phyloP scores from a whole-genome alignment of 1,140 invertebrate genomes.

The Drosophila nasuta region DNA sequence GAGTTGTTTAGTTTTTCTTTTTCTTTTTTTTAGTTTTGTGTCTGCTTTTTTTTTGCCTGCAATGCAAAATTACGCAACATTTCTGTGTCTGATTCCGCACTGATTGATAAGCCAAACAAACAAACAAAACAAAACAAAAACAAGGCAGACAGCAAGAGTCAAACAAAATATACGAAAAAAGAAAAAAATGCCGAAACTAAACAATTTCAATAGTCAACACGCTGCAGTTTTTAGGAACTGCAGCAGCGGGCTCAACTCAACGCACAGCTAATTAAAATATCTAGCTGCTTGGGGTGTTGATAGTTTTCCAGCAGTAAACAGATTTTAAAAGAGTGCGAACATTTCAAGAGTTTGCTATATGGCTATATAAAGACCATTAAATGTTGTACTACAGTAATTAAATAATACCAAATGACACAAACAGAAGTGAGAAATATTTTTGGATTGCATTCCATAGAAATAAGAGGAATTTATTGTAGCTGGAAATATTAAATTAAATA shows the following conservation, averaged over 20 bases:
- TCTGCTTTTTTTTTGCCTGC: constrained; percentile 27
- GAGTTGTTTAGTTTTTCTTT: constrained; percentile 12
- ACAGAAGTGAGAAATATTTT: background rate
- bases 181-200: constrained; percentile 7
- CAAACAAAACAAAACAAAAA: constrained; percentile 7
- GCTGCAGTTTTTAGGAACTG: constrained; percentile 3
- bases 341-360: constrained; percentile 10
- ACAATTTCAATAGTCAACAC: constrained; percentile 14
- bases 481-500: no score
- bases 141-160: constrained; percentile 7
- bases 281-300: constrained; percentile 49
- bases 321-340: constrained; percentile 44
- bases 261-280: constrained; percentile 54
- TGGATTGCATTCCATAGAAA: background rate
- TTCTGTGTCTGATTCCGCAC: constrained; percentile 51
- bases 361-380: constrained; percentile 26
- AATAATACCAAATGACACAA: constrained; percentile 9
- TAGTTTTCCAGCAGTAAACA: constrained; percentile 49
- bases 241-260: constrained; percentile 29
- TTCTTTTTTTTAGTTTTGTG: constrained; percentile 13
- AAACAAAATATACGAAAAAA: background rate
- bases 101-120: constrained; percentile 64
- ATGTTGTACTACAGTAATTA: constrained; percentile 5
- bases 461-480: no score
- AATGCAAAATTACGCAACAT: constrained; percentile 59